A percentile compares a stretch with the other conserved stretches of the same genome.
Conservation (phyloP, 2,797 vertebrate species). For the Melanotaenia boesemani region DNA sequence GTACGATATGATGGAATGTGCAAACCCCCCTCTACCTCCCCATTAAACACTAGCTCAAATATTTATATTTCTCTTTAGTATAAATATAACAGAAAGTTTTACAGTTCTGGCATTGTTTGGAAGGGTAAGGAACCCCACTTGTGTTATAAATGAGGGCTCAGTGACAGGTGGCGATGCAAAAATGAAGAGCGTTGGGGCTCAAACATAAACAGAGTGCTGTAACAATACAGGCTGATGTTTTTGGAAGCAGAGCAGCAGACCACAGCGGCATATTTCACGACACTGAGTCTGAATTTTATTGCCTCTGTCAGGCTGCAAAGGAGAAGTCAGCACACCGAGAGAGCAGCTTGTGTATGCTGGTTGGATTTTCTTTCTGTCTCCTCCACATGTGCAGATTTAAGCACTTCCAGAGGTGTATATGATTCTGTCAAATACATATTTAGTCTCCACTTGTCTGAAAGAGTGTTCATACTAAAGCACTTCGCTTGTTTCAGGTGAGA, state of each 20-base stretch:
- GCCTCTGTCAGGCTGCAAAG: slow-evolving; percentile 38
- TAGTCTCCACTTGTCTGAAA: background rate
- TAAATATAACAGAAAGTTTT: slow-evolving; percentile 81
- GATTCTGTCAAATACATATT: background rate
- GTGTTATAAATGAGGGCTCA: slow-evolving; percentile 68
- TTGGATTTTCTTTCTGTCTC: slow-evolving; percentile 23
- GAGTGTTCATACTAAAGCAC: background rate
- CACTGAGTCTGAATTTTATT: slow-evolving; percentile 49
- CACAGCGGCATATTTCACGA: slow-evolving; percentile 43
- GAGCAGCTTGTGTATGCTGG: slow-evolving; percentile 22
- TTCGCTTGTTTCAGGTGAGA: background rate
- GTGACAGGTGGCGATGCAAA: slow-evolving; percentile 77
- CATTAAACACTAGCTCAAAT: slow-evolving; percentile 82
- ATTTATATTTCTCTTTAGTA: slow-evolving; percentile 82
- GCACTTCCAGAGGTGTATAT: slow-evolving; percentile 30
- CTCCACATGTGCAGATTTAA: slow-evolving; percentile 15
- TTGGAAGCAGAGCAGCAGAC: slow-evolving; percentile 48
- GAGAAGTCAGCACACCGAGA: slow-evolving; percentile 26
- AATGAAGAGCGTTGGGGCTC: slow-evolving; percentile 57
- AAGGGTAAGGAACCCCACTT: slow-evolving; percentile 60
- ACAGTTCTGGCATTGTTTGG: slow-evolving; percentile 80
- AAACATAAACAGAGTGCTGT: slow-evolving; percentile 71
- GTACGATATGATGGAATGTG: slow-evolving; percentile 77
- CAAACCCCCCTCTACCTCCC: slow-evolving; percentile 21
- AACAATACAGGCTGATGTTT: slow-evolving; percentile 60